Base-by-base conservation (phyloP, 2,888 invertebrate genomes). In the Tipula lateralis region DNA sequence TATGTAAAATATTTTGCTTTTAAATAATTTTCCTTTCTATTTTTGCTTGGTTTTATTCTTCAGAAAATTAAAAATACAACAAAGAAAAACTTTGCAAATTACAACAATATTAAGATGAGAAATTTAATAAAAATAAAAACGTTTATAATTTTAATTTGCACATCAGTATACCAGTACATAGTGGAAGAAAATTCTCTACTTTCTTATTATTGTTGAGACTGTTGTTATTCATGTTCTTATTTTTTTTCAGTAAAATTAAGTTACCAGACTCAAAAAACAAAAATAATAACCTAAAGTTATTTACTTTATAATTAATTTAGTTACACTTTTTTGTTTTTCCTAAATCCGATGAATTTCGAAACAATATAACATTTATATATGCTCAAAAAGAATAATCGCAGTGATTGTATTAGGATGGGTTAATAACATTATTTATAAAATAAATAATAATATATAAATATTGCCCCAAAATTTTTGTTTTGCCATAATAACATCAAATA, bases 221-320 rank as follows among this genome's bases (percentile, higher is more conserved):
- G 24, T 66, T 66, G 66, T 66, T 66, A 66, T 66, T 9, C 24
- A 24, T 66, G 66, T 66, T 66, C 7, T 24, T 66, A 66, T 66
- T 24, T 66, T 66, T 66, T 66, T 66, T 2, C 24, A 9, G 24
- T n/a, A 66, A 66, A 66, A 66, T 66, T 66, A 66, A 66, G 66
- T 66, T 66, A 66, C 66, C 66, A 66, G 66, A 83, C 16, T 39
- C 19, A 36, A 83, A 19, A 83, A 83, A 2, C 29, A 84, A 84
- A 44, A 44, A 44, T n/a, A 84, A 50, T 24, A 84, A 30, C 44
- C 84, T 29, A 39, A 84, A 84, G 84, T 84, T 84, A 84, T 84
- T 84, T 84, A 84, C 84, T 84, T 50, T 44, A 9, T 84, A 84
- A 84, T 84, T 84, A 84, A 84, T 84, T 84, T 84, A 44, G 44